Evolutionary conservation across 2,797 vertebrate genomes (phyloP).

Genomic region (Dallia pectoralis): DNA sequence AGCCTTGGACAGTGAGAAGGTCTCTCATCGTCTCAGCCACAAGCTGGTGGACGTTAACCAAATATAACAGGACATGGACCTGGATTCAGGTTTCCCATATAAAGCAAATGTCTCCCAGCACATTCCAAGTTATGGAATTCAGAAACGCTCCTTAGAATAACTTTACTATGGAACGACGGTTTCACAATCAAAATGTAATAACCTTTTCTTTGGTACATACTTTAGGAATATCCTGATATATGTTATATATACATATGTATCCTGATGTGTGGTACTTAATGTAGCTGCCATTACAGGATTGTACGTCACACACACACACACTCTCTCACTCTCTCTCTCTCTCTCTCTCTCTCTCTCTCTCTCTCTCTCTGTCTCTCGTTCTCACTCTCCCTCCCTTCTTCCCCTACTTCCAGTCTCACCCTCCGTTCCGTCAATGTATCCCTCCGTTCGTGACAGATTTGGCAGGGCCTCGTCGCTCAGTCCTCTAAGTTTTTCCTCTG

Average conservation of each 20-base stretch:
- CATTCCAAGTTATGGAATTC: conserved; percentile 51
- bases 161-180: conserved; percentile 34
- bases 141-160: conserved; percentile 37
- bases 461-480: background rate
- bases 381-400: conserved; percentile 5
- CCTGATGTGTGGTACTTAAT: conserved; percentile 30
- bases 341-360: conserved; percentile 7
- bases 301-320: conserved; percentile 35
- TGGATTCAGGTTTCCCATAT: conserved; percentile 43
- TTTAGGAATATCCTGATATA: conserved; percentile 28
- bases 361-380: conserved; percentile 22
- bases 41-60: conserved; percentile 54
- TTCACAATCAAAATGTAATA: conserved; percentile 44
- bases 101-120: conserved; percentile 56
- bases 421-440: conserved; percentile 44
- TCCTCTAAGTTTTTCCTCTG: background rate
- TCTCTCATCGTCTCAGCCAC: conserved; percentile 48
- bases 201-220: conserved; percentile 53
- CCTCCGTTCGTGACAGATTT: background rate
- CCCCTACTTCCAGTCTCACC: conserved; percentile 25
- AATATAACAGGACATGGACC: conserved; percentile 55
- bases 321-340: background rate
- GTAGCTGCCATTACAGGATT: conserved; percentile 38
- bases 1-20: conserved; percentile 33
- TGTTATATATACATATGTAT: no score